A percentile compares a stretch with the other conserved stretches of the same genome.
Evolutionary conservation across 2,888 invertebrate genomes (phyloP).

Genomic region (Pomacea canaliculata): DNA sequence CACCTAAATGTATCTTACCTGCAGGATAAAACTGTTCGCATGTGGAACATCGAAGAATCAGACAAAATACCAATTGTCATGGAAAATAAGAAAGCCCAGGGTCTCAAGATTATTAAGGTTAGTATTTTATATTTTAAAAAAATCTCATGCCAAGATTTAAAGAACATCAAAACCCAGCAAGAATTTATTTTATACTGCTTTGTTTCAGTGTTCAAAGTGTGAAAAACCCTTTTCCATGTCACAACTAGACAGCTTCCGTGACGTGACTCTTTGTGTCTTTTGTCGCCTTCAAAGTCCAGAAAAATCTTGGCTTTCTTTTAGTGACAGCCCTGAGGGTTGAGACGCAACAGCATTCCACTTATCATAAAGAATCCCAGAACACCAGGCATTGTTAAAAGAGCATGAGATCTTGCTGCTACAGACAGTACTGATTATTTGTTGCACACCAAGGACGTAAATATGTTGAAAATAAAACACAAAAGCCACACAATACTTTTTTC

Average conservation of each 20-base stretch:
- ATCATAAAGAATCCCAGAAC: neutral
- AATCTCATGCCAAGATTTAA: neutral
- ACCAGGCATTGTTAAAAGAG: no score
- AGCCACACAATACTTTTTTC: no score
- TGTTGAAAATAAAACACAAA: no score
- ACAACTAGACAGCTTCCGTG: slow-evolving; percentile 54
- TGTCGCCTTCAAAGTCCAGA: slow-evolving; percentile 63
- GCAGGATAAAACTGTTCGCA: slow-evolving; percentile 64
- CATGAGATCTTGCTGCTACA: no score
- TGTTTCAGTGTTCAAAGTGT: slow-evolving; percentile 63
- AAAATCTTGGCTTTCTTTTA: slow-evolving; percentile 39
- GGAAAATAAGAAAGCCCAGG: slow-evolving; percentile 62
- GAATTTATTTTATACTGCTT: slow-evolving; percentile 2
- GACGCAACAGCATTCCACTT: neutral
- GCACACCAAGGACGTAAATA: no score
- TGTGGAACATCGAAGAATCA: slow-evolving; percentile 67
- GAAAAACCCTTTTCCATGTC: slow-evolving; percentile 66
- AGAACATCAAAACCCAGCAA: neutral
- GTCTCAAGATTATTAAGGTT: slow-evolving; percentile 63
- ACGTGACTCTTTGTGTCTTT: slow-evolving; percentile 65
- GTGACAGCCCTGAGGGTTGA: slow-evolving; percentile 12
- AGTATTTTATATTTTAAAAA: neutral
- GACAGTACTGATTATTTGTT: no score
- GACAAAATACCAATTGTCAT: slow-evolving; percentile 65
- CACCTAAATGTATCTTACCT: no score